Conservation (phyloP, 2,113 vertebrate genomes). For the Bettongia penicillata region DNA sequence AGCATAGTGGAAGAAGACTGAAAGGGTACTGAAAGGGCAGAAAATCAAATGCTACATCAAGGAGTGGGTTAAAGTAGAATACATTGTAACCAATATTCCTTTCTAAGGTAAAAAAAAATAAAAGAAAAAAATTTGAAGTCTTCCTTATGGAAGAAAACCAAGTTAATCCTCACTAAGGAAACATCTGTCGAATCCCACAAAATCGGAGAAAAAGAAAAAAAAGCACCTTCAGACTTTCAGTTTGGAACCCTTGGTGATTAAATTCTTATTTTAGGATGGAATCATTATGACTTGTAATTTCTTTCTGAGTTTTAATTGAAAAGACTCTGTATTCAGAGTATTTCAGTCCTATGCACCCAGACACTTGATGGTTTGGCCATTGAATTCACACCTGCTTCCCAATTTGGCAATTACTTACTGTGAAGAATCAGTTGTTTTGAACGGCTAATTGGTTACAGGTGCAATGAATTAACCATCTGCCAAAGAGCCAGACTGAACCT, state of each 20-base stretch:
- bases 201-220: conserved; percentile 24
- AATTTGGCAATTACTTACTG: conserved; percentile 79
- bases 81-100: conserved; percentile 56
- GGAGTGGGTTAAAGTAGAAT: neutral
- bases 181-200: conserved; percentile 62
- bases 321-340: conserved; percentile 76
- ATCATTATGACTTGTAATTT: conserved; percentile 72
- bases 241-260: conserved; percentile 72
- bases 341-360: conserved; percentile 73
- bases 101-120: conserved; percentile 20
- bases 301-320: conserved; percentile 66
- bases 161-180: conserved; percentile 56
- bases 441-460: conserved; percentile 86
- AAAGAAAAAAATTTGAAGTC: conserved; percentile 44
- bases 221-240: neutral
- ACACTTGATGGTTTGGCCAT: conserved; percentile 69
- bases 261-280: conserved; percentile 75
- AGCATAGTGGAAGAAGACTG: neutral
- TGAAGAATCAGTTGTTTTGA: conserved; percentile 81
- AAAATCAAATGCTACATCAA: neutral
- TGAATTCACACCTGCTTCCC: conserved; percentile 81
- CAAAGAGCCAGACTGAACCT: conserved; percentile 66
- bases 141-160: conserved; percentile 58
- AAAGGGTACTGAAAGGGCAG: neutral
- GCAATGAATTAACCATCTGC: conserved; percentile 81